Evolutionary conservation across 2,797 vertebrate genomes (phyloP), one percentile per base, ranked within the genome.

Genomic region (Enteromius thamalakanensis): DNA sequence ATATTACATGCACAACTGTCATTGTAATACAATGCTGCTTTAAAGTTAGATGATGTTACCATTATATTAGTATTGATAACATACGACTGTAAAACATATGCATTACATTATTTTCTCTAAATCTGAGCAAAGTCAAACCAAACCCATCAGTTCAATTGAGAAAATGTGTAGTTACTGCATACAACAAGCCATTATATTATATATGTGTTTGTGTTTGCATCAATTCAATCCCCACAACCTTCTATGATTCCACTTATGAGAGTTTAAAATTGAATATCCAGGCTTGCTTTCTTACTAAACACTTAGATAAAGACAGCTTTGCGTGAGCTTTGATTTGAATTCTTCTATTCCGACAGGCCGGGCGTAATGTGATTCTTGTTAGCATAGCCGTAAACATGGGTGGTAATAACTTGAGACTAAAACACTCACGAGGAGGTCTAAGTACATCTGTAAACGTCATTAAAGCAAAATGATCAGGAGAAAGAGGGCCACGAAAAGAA

Each of bases 401-500:
- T 32, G 81, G 83, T 67, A 83, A 85, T 78, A 71, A 84, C 78
- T 62, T 65, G 81, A 67, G 82, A 79, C 81, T 85, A 85, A 88
- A 76, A 79, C 71, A 72, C 76, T 53, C 26, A 45, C 7, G 34
- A 79, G 78, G 76, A 47, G 79, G 87, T 88, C 89, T 93, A 92
- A 94, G 93, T 86, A 93, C 90, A 94, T 92, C 88, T 91, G 93
- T 91, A 94, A 94, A 94, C 91, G 89, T 94, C 92, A 93, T 95
- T 94, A 94, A 89, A 86, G 89, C 85, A 90, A 91, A 90, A 93
- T 92, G 92, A 93, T 89, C 92, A 92, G 89, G 87, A 87, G 89
- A 85, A 86, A 85, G 87, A 86, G 88, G 86, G 86, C 87, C 82
- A 87, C 86, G 40, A 64, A 81, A 77, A 78, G 42, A 62, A 74